Conservation (phyloP, 2,888 invertebrate genomes). For the Deilephila elpenor region DNA sequence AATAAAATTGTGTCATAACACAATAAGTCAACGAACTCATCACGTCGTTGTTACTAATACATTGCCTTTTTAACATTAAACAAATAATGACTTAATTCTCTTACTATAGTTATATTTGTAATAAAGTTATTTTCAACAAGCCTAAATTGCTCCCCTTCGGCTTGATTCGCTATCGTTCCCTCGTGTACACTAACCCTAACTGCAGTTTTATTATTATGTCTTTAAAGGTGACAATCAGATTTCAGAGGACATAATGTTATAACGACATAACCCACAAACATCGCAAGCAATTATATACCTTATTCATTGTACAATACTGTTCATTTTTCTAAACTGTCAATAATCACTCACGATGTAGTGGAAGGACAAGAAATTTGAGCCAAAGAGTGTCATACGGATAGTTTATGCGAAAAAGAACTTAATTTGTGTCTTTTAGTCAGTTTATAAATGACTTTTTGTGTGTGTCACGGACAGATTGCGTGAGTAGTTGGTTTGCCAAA, state of each 20-base stretch:
- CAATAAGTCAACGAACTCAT: too few species aligned
- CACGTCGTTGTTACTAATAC: too few species aligned
- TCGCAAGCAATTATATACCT: conserved; percentile 8
- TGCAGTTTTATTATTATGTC: conserved; percentile 48
- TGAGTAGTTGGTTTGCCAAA: not conserved
- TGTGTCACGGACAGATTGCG: not conserved
- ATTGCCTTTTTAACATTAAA: too few species aligned
- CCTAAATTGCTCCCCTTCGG: conserved; percentile 29
- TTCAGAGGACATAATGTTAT: conserved; percentile 19
- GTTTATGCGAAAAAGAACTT: conserved; percentile 52
- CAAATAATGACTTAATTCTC: too few species aligned
- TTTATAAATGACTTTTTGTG: conserved; percentile 40
- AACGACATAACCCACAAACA: conserved; percentile 32
- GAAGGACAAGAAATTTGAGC: conserved; percentile 34
- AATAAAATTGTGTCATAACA: too few species aligned
- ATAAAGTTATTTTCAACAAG: conserved; percentile 21
- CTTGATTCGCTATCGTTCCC: conserved; percentile 26
- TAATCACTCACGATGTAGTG: conserved; percentile 18
- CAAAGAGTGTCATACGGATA: conserved; percentile 51
- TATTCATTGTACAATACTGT: not conserved
- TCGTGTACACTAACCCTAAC: conserved; percentile 42
- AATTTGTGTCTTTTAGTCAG: conserved; percentile 55
- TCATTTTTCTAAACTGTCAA: not conserved
- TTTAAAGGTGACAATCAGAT: conserved; percentile 53
- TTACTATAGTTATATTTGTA: not conserved